Conservation (phyloP, 2,113 vertebrate genomes). For the Prolemur simus region DNA sequence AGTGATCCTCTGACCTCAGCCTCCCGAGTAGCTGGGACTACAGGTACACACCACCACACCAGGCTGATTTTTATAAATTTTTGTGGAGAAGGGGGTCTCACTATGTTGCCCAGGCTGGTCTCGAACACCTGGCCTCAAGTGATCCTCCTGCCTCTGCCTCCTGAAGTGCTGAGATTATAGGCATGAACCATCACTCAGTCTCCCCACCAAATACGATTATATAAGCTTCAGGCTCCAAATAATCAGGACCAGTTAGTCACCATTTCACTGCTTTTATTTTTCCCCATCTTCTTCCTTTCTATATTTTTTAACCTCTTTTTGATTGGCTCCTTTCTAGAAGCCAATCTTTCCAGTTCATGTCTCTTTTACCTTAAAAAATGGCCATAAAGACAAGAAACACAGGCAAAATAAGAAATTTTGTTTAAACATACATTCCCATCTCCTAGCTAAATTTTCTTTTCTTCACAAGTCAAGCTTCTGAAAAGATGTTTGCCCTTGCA, state of each 20-base stretch:
- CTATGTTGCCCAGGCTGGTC: too few species aligned
- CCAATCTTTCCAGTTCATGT: neutral
- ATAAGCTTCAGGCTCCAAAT: neutral
- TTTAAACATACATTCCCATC: neutral
- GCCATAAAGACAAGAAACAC: neutral
- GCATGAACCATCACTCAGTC: too few species aligned
- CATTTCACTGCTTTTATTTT: neutral
- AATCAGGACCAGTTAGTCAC: neutral
- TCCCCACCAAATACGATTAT: neutral
- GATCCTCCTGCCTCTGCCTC: too few species aligned
- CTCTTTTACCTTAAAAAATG: neutral
- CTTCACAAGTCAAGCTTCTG: conserved; percentile 15
- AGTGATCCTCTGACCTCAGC: too few species aligned
- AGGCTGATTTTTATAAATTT: too few species aligned
- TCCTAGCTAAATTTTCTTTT: neutral
- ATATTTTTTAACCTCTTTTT: neutral
- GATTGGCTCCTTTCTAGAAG: neutral
- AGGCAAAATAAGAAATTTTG: neutral
- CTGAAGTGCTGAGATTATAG: too few species aligned
- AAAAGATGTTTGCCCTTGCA: neutral
- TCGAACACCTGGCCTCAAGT: too few species aligned
- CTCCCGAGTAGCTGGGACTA: too few species aligned
- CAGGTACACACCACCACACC: too few species aligned
- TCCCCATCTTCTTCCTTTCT: conserved; percentile 5
- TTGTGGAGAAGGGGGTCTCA: too few species aligned